Evolutionary conservation across 1,140 invertebrate genomes (phyloP).

Genomic region (Drosophila sp.): DNA sequence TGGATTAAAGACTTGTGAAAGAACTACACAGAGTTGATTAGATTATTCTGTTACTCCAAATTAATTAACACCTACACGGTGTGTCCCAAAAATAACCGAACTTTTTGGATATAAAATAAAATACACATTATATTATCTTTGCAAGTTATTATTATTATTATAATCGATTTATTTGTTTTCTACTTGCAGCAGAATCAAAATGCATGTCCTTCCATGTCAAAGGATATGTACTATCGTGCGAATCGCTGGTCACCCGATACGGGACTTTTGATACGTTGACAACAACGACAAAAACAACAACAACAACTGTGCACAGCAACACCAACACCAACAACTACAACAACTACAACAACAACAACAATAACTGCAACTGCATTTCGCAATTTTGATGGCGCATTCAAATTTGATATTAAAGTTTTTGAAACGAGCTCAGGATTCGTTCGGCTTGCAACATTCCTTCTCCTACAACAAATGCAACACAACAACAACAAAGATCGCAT

Average conservation of each 20-base stretch:
- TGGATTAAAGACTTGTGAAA: no score
- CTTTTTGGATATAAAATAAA: no score
- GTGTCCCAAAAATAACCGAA: no score
- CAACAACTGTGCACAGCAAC: constrained; percentile 42
- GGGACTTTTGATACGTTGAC: constrained; percentile 84
- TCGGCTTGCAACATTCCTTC: constrained; percentile 54
- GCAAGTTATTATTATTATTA: no score
- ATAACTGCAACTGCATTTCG: constrained; percentile 52
- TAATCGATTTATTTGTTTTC: background rate
- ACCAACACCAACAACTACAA: constrained; percentile 51
- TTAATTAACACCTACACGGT: no score
- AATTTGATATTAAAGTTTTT: constrained; percentile 63
- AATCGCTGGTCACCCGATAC: constrained; percentile 84
- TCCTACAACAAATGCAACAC: constrained; percentile 38
- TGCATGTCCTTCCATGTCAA: constrained; percentile 89
- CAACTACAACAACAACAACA: constrained; percentile 24
- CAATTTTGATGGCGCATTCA: constrained; percentile 64
- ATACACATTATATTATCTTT: no score
- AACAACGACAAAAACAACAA: constrained; percentile 38
- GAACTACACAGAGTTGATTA: no score
- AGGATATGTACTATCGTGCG: constrained; percentile 88
- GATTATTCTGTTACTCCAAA: no score
- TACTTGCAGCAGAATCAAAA: constrained; percentile 85
- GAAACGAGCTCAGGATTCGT: constrained; percentile 69
- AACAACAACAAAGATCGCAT: constrained; percentile 9